Conservation (phyloP, 2,113 vertebrate genomes). For the Embiotoca jacksoni region DNA sequence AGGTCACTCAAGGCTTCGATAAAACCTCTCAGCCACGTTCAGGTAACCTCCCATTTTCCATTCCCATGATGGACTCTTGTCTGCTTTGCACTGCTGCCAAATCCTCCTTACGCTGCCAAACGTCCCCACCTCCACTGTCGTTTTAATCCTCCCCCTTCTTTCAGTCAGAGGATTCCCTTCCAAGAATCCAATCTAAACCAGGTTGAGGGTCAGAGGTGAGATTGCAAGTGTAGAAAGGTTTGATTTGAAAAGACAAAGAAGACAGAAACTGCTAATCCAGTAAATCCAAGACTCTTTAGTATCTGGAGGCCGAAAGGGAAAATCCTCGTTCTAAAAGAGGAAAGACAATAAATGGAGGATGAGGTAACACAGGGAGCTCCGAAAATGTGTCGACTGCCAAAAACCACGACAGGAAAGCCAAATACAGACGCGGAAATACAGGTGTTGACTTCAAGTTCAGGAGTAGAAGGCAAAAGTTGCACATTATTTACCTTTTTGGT, state of each 20-base stretch:
- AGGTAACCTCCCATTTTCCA: slow-evolving; percentile 26
- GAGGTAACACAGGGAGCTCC: neutral
- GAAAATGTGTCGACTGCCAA: too few species aligned
- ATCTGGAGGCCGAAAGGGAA: slow-evolving; percentile 19
- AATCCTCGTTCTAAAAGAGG: slow-evolving; percentile 46
- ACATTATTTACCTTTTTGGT: too few species aligned
- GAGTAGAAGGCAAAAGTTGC: too few species aligned
- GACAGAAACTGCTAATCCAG: slow-evolving; percentile 57
- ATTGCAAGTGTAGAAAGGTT: neutral
- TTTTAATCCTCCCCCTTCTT: slow-evolving; percentile 37
- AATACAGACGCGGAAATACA: too few species aligned
- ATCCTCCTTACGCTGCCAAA: slow-evolving; percentile 55
- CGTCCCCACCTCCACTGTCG: slow-evolving; percentile 16
- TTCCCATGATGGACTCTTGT: slow-evolving; percentile 23
- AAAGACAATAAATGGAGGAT: slow-evolving; percentile 6
- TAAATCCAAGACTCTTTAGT: slow-evolving; percentile 39
- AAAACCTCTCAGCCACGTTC: slow-evolving; percentile 9
- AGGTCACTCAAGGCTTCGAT: slow-evolving; percentile 18
- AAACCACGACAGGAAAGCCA: too few species aligned
- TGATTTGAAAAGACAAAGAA: slow-evolving; percentile 5
- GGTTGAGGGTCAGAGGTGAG: slow-evolving; percentile 47
- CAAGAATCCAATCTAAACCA: slow-evolving; percentile 22
- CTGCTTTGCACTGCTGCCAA: slow-evolving; percentile 44
- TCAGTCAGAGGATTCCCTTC: slow-evolving; percentile 47
- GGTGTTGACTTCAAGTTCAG: too few species aligned